Percentiles rank a stretch among this genome's conserved stretches.
Conservation (phyloP, 2,888 invertebrate genomes). For the Hirtodrosophila histrioides region DNA sequence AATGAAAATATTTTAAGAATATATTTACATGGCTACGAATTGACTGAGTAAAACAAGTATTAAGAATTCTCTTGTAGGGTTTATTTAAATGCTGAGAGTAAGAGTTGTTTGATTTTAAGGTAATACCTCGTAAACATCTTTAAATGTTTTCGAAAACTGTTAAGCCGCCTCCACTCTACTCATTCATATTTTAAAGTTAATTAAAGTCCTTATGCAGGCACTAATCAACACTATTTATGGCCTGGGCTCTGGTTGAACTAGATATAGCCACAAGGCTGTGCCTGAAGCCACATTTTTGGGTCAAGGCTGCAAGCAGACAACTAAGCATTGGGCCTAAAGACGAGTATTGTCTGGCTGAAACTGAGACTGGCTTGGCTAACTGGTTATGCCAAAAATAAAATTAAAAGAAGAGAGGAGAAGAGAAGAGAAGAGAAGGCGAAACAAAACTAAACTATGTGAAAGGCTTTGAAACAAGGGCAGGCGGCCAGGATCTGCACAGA, state of each 20-base stretch:
- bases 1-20: not conserved
- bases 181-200: constrained; percentile 45
- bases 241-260: constrained; percentile 1
- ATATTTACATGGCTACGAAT: too few species aligned
- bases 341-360: constrained; percentile 37
- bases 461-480: constrained; percentile 27
- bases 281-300: constrained; percentile 41
- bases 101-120: too few species aligned
- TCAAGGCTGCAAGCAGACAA: constrained; percentile 50
- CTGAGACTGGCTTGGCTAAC: constrained; percentile 5
- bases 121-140: too few species aligned
- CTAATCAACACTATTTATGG: constrained; percentile 69
- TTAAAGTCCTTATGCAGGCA: constrained; percentile 43
- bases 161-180: not conserved
- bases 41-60: not conserved
- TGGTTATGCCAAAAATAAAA: constrained; percentile 40
- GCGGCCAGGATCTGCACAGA: not conserved
- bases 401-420: not conserved
- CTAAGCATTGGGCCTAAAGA: constrained; percentile 1
- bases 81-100: not conserved
- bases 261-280: constrained; percentile 23
- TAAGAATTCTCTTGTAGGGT: not conserved
- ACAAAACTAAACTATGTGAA: constrained; percentile 61
- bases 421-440: constrained; percentile 20
- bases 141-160: too few species aligned